phyloP scores from a whole-genome alignment of 2,113 vertebrate species.

The Perccottus glenii region DNA sequence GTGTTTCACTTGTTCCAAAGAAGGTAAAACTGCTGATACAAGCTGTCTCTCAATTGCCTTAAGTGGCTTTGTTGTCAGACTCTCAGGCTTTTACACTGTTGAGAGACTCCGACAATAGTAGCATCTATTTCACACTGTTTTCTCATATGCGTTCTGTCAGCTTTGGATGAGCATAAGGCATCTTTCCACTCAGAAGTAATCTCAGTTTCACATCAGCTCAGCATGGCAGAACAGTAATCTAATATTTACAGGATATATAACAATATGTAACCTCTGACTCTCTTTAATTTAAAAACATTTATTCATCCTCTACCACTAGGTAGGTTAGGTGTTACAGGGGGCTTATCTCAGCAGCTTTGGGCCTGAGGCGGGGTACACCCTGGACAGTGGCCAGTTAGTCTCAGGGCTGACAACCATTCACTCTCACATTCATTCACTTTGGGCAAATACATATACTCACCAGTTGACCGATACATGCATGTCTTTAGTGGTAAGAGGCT shows the following conservation, averaged over 20 bases:
- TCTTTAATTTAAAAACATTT: not conserved
- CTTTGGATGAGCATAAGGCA: constrained; percentile 37
- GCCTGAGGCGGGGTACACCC: no score
- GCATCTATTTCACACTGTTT: constrained; percentile 36
- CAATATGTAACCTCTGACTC: not conserved
- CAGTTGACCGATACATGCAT: no score
- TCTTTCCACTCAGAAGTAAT: constrained; percentile 21
- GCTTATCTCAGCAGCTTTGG: no score
- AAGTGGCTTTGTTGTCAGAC: constrained; percentile 71
- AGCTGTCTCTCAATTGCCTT: constrained; percentile 65
- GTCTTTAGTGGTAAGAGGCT: no score
- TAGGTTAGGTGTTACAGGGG: no score
- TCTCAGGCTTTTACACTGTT: constrained; percentile 37
- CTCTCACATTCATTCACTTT: no score
- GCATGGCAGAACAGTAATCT: constrained; percentile 4
- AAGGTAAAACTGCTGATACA: constrained; percentile 73
- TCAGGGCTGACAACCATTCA: no score
- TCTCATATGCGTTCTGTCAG: constrained; percentile 27
- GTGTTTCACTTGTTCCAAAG: constrained; percentile 64
- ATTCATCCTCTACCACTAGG: no score
- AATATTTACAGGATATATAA: not conserved
- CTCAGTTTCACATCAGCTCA: constrained; percentile 28
- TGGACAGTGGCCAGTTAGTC: no score
- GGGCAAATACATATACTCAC: no score
- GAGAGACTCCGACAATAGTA: constrained; percentile 55